Base-by-base conservation (phyloP, 1,140 invertebrate genomes). In the Drosophila saltans region DNA sequence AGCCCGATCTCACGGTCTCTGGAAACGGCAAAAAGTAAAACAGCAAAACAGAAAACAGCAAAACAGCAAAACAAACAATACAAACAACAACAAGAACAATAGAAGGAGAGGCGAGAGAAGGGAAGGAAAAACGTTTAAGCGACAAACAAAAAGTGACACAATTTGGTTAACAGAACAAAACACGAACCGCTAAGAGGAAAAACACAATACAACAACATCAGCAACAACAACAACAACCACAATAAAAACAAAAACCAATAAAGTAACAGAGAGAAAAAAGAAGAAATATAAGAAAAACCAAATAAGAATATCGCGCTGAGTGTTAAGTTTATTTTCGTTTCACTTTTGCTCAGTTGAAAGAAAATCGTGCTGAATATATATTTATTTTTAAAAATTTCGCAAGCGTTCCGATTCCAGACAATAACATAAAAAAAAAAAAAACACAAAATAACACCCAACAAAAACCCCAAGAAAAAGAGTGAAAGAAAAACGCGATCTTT, bases 331-430 rank as follows among this genome's bases (percentile, higher is more conserved):
- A 86, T 86, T 86, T 86, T 69, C 76, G 83, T 88, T 86, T 77
- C 74, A 75, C 67, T 71, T 78, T 62, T 78, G 69, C 60, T 26
- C 52, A 65, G 73, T 64, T 69, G 36, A 69, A 57, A 61, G 65
- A 78, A 78, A 72, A 75, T 86, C 68, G 75, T 86, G 82, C 82
- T 66, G 71, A 77, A 66, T 72, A 81, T 76, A 88, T 82, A 88
- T 86, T 86, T 86, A 86, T 86, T 86, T 86, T 82, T 88, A 86
- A 88, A 63, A 81, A 86, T 86, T 86, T 86, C 83, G 82, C 83
- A 86, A 86, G 75, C 82, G 80, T 88, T 86, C 66, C 58, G 79
- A 85, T 71, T 86, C 74, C 74, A 78, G 75, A 77, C 75, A 77
- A 69, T 26, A 45, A 28, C 36, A 62, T 36, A 28, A 52, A 67